phyloP scores from a whole-genome alignment of 2,113 vertebrate genomes.

The Syngnathus floridae region DNA sequence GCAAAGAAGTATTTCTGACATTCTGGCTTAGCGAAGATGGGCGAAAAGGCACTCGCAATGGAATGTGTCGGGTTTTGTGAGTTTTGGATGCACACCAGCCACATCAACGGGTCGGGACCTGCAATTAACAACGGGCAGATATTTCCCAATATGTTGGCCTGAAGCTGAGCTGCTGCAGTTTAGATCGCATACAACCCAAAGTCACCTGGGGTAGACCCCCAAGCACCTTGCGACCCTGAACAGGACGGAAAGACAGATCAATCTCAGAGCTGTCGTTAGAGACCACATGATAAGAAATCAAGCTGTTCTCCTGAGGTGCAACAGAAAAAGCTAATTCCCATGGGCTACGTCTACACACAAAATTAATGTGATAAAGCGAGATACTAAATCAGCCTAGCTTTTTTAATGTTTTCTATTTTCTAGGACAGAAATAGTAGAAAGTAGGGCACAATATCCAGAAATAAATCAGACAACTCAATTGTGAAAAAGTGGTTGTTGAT shows the following conservation, averaged over 20 bases:
- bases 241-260: no score
- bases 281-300: constrained; percentile 5
- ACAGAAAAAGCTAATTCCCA: constrained; percentile 7
- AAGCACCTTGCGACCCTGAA: no score
- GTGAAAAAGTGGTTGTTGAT: constrained; percentile 18
- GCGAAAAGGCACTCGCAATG: constrained; percentile 36
- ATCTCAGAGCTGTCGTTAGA: constrained; percentile 20
- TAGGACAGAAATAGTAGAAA: constrained; percentile 23
- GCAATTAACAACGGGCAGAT: constrained; percentile 54
- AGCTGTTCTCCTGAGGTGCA: background rate
- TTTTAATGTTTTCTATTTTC: constrained; percentile 40
- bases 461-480: constrained; percentile 43
- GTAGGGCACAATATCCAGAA: constrained; percentile 49
- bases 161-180: constrained; percentile 14
- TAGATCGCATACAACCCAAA: background rate
- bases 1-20: constrained; percentile 59
- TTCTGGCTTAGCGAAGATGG: constrained; percentile 53
- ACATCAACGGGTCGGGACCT: constrained; percentile 36
- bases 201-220: no score
- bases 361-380: constrained; percentile 19
- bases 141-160: constrained; percentile 35
- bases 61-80: constrained; percentile 57
- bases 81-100: constrained; percentile 55
- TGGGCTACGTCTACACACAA: constrained; percentile 5
- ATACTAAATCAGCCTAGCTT: constrained; percentile 30